These are phyloP conservation scores for Poeciliopsis prolifica DNA, from an alignment of 2,113 vertebrate genomes.

Conservation along the genomic window DNA sequence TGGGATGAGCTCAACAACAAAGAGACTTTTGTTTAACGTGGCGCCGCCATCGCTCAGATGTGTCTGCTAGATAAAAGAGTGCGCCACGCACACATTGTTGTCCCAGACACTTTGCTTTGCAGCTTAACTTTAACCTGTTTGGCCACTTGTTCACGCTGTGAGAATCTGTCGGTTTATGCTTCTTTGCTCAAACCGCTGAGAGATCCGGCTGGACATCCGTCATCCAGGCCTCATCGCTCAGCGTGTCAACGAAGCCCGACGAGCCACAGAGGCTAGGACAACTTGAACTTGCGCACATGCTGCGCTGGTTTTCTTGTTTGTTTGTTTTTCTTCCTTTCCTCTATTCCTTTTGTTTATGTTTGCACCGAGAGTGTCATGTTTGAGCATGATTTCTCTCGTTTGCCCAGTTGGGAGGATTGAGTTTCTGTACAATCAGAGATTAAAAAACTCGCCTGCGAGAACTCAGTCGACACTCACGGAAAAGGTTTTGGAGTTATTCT, in stretches of 20 bases:
- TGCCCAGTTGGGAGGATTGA: constrained; percentile 46
- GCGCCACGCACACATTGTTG: constrained; percentile 24
- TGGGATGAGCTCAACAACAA: not conserved
- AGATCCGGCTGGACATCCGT: constrained; percentile 49
- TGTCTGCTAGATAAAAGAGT: constrained; percentile 36
- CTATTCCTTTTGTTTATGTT: constrained; percentile 20
- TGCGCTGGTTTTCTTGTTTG: too few relatives aligned
- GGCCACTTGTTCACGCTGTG: constrained; percentile 11
- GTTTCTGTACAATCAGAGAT: constrained; percentile 17
- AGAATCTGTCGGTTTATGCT: constrained; percentile 47
- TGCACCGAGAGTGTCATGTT: constrained; percentile 29
- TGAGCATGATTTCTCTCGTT: constrained; percentile 38
- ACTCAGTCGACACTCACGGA: not conserved
- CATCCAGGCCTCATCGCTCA: constrained; percentile 33
- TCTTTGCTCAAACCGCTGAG: constrained; percentile 12
- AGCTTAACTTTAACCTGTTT: constrained; percentile 31
- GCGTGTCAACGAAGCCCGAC: constrained; percentile 7
- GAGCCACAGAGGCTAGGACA: constrained; percentile 14
- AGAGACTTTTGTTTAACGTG: constrained; percentile 20
- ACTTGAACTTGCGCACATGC: not conserved
- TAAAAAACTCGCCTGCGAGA: not conserved
- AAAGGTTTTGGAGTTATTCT: constrained; percentile 14
- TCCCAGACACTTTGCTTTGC: constrained; percentile 6
- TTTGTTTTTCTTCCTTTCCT: too few relatives aligned
- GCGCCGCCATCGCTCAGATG: not conserved